phyloP scores from a whole-genome alignment of 2,113 vertebrate genomes.

The Carettochelys insculpta region DNA sequence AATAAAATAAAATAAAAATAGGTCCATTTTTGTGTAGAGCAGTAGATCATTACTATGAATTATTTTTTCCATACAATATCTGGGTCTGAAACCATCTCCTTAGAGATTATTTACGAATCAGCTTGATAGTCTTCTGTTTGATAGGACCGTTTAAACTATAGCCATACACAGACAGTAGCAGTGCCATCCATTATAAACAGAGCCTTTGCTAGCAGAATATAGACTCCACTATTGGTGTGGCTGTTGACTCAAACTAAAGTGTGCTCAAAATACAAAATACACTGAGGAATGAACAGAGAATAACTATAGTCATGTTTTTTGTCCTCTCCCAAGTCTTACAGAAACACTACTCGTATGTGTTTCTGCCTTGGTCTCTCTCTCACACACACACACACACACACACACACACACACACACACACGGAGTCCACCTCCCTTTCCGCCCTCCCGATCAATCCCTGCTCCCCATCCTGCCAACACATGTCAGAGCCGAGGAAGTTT shows the following conservation, averaged over 20 bases:
- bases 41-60: neutral
- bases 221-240: neutral
- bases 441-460: too few species aligned
- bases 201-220: neutral
- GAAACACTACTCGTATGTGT: neutral
- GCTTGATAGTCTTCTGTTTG: neutral
- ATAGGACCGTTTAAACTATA: slow-evolving; percentile 23
- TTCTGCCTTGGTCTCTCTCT: neutral
- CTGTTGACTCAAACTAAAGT: slow-evolving; percentile 23
- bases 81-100: neutral
- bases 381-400: neutral
- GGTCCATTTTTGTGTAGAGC: slow-evolving; percentile 13
- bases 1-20: neutral
- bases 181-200: neutral
- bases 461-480: neutral
- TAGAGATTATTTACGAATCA: slow-evolving; percentile 22
- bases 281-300: slow-evolving; percentile 15
- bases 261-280: slow-evolving; percentile 1
- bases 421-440: too few species aligned
- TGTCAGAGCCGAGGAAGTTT: neutral
- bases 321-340: neutral
- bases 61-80: neutral
- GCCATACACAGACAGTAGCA: neutral
- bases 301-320: neutral
- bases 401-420: too few species aligned